Evolutionary conservation across 2,113 vertebrate genomes (phyloP).

Genomic region (Aepyceros melampus): DNA sequence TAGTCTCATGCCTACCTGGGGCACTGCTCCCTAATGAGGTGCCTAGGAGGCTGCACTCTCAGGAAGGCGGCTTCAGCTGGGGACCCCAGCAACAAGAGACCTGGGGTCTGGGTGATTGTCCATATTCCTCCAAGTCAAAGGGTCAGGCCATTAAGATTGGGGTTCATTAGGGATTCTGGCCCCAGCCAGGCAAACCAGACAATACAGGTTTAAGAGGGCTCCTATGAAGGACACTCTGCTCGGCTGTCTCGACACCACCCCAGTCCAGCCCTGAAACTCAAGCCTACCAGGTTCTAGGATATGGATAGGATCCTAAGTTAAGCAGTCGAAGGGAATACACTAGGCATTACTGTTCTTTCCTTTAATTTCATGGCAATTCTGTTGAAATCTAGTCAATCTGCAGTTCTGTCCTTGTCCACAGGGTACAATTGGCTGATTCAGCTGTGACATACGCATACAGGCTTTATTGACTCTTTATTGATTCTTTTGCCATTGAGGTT

Average conservation of each 20-base stretch:
- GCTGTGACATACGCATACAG: rapidly evolving
- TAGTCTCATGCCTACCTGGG: background rate
- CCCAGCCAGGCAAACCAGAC: background rate
- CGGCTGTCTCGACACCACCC: background rate
- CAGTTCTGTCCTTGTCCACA: background rate
- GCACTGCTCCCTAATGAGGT: background rate
- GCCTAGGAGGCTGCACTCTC: background rate
- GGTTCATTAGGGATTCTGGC: background rate
- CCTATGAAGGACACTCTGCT: background rate
- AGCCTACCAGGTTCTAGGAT: background rate
- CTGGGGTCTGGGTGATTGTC: background rate
- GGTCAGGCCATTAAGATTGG: background rate
- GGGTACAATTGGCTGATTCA: background rate
- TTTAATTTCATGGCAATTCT: background rate
- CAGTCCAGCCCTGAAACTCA: background rate
- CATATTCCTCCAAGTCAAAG: background rate
- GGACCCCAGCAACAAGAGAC: background rate
- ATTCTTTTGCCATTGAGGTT: background rate
- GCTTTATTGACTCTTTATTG: background rate
- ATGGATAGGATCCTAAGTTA: background rate
- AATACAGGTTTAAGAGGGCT: background rate
- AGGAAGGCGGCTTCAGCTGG: background rate
- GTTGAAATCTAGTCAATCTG: background rate
- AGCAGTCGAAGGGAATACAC: background rate
- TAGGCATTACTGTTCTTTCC: background rate